Evolutionary conservation across 2,888 invertebrate genomes (phyloP).

Genomic region (Stratiomys singularior): DNA sequence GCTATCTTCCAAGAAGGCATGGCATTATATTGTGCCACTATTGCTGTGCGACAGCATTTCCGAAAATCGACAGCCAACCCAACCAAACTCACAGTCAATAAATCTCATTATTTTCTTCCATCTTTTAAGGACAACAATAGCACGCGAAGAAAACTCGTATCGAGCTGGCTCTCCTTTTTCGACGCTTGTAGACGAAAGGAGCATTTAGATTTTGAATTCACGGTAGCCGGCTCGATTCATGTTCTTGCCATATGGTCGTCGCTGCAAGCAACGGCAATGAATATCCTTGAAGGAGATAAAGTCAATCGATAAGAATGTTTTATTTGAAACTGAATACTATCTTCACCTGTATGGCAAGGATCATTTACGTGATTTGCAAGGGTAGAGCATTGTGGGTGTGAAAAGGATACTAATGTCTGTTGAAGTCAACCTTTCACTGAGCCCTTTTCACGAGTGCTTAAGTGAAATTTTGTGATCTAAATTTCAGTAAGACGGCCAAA

Average conservation of each 20-base stretch:
- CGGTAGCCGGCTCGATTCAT: background rate
- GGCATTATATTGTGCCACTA: background rate
- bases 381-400: background rate
- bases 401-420: background rate
- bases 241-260: slow-evolving; percentile 30
- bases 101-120: slow-evolving; percentile 19
- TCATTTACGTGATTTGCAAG: background rate
- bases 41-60: background rate
- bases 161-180: background rate
- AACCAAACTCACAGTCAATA: background rate
- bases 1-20: background rate
- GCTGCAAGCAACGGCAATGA: background rate
- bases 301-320: slow-evolving; percentile 42
- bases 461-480: too few relatives aligned
- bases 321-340: slow-evolving; percentile 29
- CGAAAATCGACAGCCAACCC: background rate
- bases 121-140: background rate
- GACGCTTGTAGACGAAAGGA: background rate
- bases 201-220: background rate
- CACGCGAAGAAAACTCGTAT: background rate
- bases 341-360: slow-evolving; percentile 31
- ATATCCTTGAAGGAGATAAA: slow-evolving; percentile 9
- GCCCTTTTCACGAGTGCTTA: too few relatives aligned
- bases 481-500: too few relatives aligned
- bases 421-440: background rate